A percentile compares a stretch with the other conserved stretches of the same genome.
These are phyloP conservation scores for Limanda limanda DNA, from an alignment of 2,113 vertebrate species.

Conservation along the genomic window DNA sequence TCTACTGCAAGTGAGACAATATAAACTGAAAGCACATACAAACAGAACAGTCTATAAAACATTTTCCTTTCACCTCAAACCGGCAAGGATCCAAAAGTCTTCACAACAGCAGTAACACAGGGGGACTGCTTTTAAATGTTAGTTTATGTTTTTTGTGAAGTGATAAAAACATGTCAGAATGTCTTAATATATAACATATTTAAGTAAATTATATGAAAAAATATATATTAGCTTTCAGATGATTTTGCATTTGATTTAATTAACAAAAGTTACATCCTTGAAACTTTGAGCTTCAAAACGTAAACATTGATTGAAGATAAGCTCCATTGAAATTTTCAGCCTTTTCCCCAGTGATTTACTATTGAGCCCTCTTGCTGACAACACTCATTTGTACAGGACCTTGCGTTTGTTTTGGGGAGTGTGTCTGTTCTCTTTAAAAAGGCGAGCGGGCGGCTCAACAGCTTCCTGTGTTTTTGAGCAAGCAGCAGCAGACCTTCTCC, in stretches of 20 bases:
- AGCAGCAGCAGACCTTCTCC: constrained; percentile 77
- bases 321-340: not conserved
- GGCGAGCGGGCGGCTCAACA: constrained; percentile 86
- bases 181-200: not conserved
- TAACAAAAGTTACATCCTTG: not conserved
- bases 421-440: constrained; percentile 83
- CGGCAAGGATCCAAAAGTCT: not conserved
- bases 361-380: constrained; percentile 6
- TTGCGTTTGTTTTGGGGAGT: constrained; percentile 64
- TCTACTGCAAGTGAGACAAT: not conserved
- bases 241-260: not conserved
- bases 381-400: constrained; percentile 28
- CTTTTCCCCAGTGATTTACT: not conserved
- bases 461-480: constrained; percentile 90
- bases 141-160: no score
- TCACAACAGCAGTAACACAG: not conserved
- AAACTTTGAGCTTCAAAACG: not conserved
- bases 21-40: not conserved
- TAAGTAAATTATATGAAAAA: not conserved
- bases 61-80: not conserved
- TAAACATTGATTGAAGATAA: not conserved
- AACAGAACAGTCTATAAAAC: not conserved
- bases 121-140: not conserved
- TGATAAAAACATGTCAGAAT: not conserved
- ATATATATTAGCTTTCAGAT: not conserved